These are phyloP conservation scores for Vanacampus margaritifer DNA, from an alignment of 2,113 vertebrate species.

Conservation along the genomic window DNA sequence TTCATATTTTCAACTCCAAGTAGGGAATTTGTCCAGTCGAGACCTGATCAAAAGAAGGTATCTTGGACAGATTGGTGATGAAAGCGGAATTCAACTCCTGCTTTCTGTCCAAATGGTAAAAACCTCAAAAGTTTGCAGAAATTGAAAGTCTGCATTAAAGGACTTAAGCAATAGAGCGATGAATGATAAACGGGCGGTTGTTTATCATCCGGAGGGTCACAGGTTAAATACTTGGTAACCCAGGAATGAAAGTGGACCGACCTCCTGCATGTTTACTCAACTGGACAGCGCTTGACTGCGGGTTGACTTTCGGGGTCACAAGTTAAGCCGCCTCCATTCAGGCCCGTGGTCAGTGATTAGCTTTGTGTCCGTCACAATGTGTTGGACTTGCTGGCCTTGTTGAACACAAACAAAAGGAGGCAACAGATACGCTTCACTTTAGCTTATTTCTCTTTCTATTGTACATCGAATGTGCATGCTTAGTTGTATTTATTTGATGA, in stretches of 20 bases:
- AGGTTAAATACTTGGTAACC: not conserved
- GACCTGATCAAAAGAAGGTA: no score
- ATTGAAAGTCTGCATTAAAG: no score
- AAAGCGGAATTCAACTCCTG: no score
- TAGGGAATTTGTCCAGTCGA: no score
- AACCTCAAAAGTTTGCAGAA: no score
- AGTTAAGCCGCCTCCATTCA: conserved; percentile 85
- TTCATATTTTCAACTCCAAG: no score
- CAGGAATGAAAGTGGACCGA: not conserved
- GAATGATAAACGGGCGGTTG: no score
- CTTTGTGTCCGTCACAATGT: conserved; percentile 48
- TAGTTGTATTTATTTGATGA: not conserved
- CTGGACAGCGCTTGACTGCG: conserved; percentile 71
- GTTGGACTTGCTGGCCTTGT: conserved; percentile 31
- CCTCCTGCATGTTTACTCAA: conserved; percentile 32
- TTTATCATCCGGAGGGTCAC: not conserved
- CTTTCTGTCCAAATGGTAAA: no score
- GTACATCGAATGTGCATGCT: not conserved
- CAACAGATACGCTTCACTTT: conserved; percentile 25
- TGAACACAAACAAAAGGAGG: conserved; percentile 43
- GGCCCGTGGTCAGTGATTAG: conserved; percentile 58
- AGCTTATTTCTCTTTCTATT: not conserved
- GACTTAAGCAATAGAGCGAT: not conserved
- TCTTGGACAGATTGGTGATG: no score
- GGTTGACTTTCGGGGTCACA: conserved; percentile 79